Conservation (phyloP, 2,888 invertebrate genomes). For the Formica aserva region DNA sequence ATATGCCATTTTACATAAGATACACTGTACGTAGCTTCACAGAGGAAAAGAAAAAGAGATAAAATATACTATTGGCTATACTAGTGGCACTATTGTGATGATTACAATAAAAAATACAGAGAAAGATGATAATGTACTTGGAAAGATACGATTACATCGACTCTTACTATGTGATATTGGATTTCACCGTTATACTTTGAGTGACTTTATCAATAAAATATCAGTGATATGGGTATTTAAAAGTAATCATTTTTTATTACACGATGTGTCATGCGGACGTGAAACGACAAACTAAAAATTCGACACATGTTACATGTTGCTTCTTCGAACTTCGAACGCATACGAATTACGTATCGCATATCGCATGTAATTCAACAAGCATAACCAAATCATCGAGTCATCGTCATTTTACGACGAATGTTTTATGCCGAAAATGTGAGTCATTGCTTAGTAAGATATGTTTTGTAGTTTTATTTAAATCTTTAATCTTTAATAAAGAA, state of each 20-base stretch:
- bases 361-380: neutral
- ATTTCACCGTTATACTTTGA: neutral
- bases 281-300: neutral
- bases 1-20: conserved; percentile 66
- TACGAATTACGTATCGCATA: neutral
- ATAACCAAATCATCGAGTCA: conserved; percentile 1
- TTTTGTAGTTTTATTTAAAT: neutral
- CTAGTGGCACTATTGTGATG: neutral
- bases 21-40: neutral
- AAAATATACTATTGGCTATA: neutral
- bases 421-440: neutral
- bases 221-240: neutral
- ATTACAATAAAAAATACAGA: neutral
- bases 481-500: neutral
- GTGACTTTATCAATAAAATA: neutral
- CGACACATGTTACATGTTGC: neutral
- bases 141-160: neutral
- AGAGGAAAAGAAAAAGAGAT: neutral
- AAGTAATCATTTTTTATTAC: neutral
- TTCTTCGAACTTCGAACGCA: neutral
- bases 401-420: neutral
- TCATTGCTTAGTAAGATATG: neutral
- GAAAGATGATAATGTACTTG: neutral
- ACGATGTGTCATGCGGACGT: neutral
- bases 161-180: neutral